A percentile compares a stretch with the other conserved stretches of the same genome.
These are phyloP conservation scores for Gari tellinella DNA, from an alignment of 2,888 invertebrate species.

Conservation along the genomic window DNA sequence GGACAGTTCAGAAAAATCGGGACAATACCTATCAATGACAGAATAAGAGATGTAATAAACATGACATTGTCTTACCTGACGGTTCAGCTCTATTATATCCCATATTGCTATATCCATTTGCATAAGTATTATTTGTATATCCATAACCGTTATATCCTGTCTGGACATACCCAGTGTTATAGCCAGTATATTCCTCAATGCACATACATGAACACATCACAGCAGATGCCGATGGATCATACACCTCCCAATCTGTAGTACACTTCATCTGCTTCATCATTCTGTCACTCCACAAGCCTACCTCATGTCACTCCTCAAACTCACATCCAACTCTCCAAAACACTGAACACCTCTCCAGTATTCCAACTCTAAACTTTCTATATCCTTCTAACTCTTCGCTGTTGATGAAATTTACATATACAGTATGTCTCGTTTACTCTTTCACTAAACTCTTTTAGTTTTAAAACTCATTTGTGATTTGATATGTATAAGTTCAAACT, in stretches of 20 bases:
- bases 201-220: slow-evolving; percentile 73
- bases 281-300: slow-evolving; percentile 1
- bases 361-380: too few species aligned
- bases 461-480: too few species aligned
- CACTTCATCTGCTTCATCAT: slow-evolving; percentile 66
- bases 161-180: slow-evolving; percentile 51
- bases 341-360: too few species aligned
- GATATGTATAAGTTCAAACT: too few species aligned
- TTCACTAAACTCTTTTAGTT: too few species aligned
- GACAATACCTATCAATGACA: too few species aligned
- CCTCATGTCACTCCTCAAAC: slow-evolving; percentile 8
- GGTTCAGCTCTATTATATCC: slow-evolving; percentile 51
- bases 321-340: too few species aligned
- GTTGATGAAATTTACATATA: too few species aligned
- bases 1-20: too few species aligned
- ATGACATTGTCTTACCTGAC: slow-evolving; percentile 42
- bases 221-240: slow-evolving; percentile 40
- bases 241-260: slow-evolving; percentile 56
- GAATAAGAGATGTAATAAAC: too few species aligned
- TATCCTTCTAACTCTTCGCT: too few species aligned
- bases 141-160: slow-evolving; percentile 53
- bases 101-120: slow-evolving; percentile 51
- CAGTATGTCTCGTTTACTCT: too few species aligned
- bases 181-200: slow-evolving; percentile 73
- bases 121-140: slow-evolving; percentile 45